Evolutionary conservation across 2,797 vertebrate genomes (phyloP), one percentile per base, ranked within the genome.

Genomic region (Gymnoscopelus microlampas): DNA sequence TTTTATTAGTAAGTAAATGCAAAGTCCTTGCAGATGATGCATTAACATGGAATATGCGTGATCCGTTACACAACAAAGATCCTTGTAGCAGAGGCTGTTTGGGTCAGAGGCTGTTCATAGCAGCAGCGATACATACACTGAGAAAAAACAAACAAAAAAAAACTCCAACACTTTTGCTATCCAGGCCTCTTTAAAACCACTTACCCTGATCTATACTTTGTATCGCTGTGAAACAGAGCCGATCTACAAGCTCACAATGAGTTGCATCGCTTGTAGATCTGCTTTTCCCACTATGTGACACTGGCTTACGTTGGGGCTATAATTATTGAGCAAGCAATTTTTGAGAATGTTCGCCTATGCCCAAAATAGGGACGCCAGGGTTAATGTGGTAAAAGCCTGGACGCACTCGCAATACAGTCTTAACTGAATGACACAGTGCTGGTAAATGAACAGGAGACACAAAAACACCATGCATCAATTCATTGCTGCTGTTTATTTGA

Each of bases 1-100:
- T 84, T 93, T 95, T 94, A 93, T 93, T 93, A 88, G 83, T 88
- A 88, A 92, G 86, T 93, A 87, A 92, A 93, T 91, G 92, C 85
- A 92, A 93, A 93, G 84, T 91, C 80, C 70, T 90, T 81, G 88
- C 86, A 91, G 88, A 80, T 78, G 88, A 91, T 88, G 90, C 90
- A 88, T 89, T 89, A 82, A 89, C 91, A 90, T 88, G 83, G 74
- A 87, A 85, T 78, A 85, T 70, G 83, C 74, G 84, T 82, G 75
- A 86, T 86, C 84, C 79, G 80, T 90, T 89, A 84, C 89, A 92
- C 90, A 81, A 90, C 85, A 92, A 91, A 91, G 85, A 88, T 90
- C 88, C 77, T 86, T 73, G 80, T 81, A 91, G 90, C 85, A 76
- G 80, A 90, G 89, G 89, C 87, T 87, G 85, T 89, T 87, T 75